Evolutionary conservation across 2,888 invertebrate species (phyloP).

Genomic region (Drosophila colorata): DNA sequence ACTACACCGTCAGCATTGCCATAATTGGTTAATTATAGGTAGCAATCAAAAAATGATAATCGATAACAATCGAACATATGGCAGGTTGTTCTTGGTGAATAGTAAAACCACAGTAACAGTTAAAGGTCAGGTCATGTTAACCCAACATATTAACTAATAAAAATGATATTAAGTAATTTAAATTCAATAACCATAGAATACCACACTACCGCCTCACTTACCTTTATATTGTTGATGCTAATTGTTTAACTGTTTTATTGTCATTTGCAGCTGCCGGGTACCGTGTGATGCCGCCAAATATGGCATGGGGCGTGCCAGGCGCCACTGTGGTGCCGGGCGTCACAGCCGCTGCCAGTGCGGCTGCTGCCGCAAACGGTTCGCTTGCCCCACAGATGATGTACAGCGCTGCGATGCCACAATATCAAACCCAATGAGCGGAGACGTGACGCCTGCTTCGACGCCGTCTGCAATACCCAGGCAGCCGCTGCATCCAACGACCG

Average conservation of each 20-base stretch:
- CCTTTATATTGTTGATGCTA: neutral
- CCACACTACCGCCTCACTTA: neutral
- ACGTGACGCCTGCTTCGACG: constrained; percentile 81
- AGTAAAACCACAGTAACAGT: too few relatives aligned
- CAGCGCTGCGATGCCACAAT: constrained; percentile 91
- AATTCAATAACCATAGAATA: too few relatives aligned
- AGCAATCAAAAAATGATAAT: too few relatives aligned
- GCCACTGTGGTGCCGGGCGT: constrained; percentile 86
- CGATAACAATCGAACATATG: too few relatives aligned
- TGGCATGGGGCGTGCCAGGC: constrained; percentile 86
- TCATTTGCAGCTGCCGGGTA: constrained; percentile 84
- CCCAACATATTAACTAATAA: too few relatives aligned
- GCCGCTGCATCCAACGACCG: constrained; percentile 54
- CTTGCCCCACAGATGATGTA: constrained; percentile 89
- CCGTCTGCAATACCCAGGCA: constrained; percentile 72
- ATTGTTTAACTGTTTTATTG: neutral
- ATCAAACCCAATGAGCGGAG: constrained; percentile 92
- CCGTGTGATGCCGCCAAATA: constrained; percentile 88
- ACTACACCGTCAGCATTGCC: too few relatives aligned
- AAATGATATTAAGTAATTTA: too few relatives aligned
- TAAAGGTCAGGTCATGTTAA: too few relatives aligned
- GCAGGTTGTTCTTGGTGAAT: too few relatives aligned
- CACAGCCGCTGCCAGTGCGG: constrained; percentile 85
- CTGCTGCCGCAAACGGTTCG: constrained; percentile 86
- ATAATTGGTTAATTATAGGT: too few relatives aligned